phyloP scores from a whole-genome alignment of 2,113 vertebrate genomes.

The Orthonyx spaldingii region DNA sequence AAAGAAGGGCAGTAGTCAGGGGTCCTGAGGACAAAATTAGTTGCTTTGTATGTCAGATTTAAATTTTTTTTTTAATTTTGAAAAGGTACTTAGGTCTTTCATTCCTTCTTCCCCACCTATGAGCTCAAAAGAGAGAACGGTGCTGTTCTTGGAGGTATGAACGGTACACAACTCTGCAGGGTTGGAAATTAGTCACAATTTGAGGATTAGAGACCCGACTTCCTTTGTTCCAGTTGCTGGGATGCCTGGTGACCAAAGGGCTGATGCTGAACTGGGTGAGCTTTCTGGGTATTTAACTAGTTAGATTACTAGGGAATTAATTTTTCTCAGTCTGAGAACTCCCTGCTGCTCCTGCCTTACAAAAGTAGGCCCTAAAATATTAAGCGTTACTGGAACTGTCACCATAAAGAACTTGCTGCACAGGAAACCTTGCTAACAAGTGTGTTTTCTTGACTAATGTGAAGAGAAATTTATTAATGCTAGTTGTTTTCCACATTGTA shows the following conservation, averaged over 20 bases:
- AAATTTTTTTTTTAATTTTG: neutral
- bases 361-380: neutral
- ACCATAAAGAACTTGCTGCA: neutral
- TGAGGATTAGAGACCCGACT: neutral
- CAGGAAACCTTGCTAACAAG: neutral
- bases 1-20: neutral
- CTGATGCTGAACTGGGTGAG: neutral
- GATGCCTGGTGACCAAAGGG: neutral
- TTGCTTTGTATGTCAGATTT: neutral
- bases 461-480: neutral
- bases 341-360: neutral
- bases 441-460: neutral
- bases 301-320: neutral
- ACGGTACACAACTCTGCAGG: neutral
- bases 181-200: slow-evolving; percentile 1
- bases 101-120: neutral
- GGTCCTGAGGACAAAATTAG: neutral
- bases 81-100: neutral
- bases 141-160: neutral
- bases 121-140: neutral
- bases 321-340: neutral
- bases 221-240: slow-evolving; percentile 12
- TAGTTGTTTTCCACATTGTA: neutral
- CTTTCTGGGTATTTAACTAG: neutral
- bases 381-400: neutral